Conservation (phyloP, 2,797 vertebrate genomes). For the Furcifer pardalis region DNA sequence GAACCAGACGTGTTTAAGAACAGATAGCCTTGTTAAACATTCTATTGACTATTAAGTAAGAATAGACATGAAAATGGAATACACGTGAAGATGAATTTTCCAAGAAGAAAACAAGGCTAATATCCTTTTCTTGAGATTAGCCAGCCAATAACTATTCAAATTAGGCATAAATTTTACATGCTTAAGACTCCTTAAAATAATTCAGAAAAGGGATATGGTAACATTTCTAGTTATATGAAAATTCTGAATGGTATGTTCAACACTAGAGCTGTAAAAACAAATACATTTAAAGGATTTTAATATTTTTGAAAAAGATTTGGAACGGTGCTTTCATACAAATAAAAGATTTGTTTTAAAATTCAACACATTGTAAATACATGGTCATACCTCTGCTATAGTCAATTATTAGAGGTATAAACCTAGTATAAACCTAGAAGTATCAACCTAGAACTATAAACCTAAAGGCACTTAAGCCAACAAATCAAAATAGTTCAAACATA, state of each 20-base stretch:
- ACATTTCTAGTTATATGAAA: conserved; percentile 93
- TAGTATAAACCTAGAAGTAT: conserved; percentile 37
- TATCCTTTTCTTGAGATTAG: conserved; percentile 90
- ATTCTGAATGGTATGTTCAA: conserved; percentile 86
- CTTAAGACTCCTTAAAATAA: conserved; percentile 98
- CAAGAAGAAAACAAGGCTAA: conserved; percentile 88
- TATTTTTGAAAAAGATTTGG: conserved; percentile 59
- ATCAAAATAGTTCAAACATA: conserved; percentile 61
- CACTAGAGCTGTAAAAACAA: conserved; percentile 69
- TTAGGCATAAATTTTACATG: conserved; percentile 99
- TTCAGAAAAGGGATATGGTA: conserved; percentile 96
- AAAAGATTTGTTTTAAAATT: conserved; percentile 61
- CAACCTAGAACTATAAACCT: no score
- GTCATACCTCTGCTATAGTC: conserved; percentile 62
- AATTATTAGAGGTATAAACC: conserved; percentile 62
- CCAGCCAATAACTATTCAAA: conserved; percentile 99
- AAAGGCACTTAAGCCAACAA: conserved; percentile 37
- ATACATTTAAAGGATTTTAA: conserved; percentile 70
- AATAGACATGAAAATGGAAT: conserved; percentile 80
- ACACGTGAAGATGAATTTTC: conserved; percentile 89
- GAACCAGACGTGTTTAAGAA: conserved; percentile 83
- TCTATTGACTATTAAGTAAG: conserved; percentile 69
- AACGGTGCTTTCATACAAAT: conserved; percentile 64
- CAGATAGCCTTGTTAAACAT: conserved; percentile 82
- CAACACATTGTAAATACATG: conserved; percentile 61